Conservation (phyloP, 1,140 invertebrate species). For the Papilio polyxenes region DNA sequence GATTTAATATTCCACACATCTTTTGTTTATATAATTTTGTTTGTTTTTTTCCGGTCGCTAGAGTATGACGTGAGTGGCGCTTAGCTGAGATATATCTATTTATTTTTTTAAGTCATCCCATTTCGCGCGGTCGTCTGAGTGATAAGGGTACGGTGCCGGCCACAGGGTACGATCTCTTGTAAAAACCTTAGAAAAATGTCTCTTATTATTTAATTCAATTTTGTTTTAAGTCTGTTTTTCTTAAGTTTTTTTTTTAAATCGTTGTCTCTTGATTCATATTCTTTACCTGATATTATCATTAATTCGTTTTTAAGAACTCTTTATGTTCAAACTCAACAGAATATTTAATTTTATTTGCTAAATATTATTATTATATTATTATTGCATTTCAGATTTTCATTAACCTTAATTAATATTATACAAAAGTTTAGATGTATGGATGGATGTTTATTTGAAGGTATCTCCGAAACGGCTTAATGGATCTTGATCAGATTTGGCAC, state of each 20-base stretch:
- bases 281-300: no score
- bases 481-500: no score
- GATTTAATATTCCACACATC: not conserved
- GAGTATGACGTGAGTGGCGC: not conserved
- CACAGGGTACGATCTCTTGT: not conserved
- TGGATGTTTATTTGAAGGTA: no score
- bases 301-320: not conserved
- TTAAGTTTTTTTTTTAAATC: not conserved
- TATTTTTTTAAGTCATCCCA: constrained; percentile 9
- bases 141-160: constrained; percentile 9
- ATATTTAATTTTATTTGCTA: not conserved
- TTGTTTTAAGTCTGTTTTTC: not conserved
- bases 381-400: no score
- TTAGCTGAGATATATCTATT: constrained; percentile 7
- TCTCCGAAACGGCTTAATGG: no score
- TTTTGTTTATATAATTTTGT: not conserved
- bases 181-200: constrained; percentile 10
- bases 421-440: no score
- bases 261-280: not conserved
- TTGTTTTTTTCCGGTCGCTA: not conserved
- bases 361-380: no score
- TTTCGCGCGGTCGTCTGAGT: constrained; percentile 7
- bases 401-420: no score
- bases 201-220: not conserved
- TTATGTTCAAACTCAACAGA: not conserved